Evolutionary conservation across 2,113 vertebrate species (phyloP).

Genomic region (Syrmaticus mikado): DNA sequence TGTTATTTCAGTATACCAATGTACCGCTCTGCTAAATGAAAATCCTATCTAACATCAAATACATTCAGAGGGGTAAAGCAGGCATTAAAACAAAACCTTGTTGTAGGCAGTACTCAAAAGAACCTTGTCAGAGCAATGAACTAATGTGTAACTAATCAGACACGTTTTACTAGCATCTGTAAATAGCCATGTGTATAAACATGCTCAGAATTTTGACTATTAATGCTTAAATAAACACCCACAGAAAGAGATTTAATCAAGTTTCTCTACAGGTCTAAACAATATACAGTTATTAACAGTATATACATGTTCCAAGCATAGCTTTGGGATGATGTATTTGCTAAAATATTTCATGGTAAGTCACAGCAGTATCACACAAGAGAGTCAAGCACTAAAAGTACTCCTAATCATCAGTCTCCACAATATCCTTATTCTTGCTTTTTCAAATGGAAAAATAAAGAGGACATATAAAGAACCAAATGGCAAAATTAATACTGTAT

Average conservation of each 20-base stretch:
- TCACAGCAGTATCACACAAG: neutral
- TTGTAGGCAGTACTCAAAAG: neutral
- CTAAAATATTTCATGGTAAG: neutral
- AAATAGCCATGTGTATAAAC: rapidly evolving
- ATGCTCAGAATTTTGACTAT: neutral
- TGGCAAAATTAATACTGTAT: neutral
- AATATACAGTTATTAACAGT: neutral
- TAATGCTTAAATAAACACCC: neutral
- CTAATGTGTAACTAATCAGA: neutral
- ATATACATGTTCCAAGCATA: neutral
- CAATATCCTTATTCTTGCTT: neutral
- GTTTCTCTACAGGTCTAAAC: neutral
- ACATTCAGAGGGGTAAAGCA: neutral
- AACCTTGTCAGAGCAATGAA: neutral
- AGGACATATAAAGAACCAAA: neutral
- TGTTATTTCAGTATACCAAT: neutral
- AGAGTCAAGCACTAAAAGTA: neutral
- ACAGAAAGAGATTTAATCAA: neutral
- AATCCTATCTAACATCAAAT: too few relatives aligned
- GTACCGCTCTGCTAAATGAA: neutral
- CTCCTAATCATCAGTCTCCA: neutral
- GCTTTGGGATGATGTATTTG: neutral
- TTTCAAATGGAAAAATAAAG: neutral
- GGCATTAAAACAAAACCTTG: too few relatives aligned
- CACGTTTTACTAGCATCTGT: neutral